A percentile compares a stretch with the other conserved stretches of the same genome.
phyloP scores from a whole-genome alignment of 2,113 vertebrate genomes.

The Puffinus mauretanicus region DNA sequence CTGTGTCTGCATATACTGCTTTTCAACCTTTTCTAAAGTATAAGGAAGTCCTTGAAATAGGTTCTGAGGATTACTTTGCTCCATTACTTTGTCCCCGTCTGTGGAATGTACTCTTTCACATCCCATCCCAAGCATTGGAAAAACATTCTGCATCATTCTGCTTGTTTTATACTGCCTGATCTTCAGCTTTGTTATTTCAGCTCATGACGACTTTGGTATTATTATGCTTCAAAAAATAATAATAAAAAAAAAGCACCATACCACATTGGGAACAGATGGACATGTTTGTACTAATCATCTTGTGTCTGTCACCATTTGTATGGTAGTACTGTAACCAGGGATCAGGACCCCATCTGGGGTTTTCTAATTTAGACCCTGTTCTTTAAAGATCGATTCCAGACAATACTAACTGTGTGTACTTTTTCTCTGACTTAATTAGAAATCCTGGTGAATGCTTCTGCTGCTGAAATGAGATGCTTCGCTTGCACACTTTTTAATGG shows the following conservation, averaged over 20 bases:
- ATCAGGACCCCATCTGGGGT: conserved; percentile 51
- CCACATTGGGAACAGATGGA: conserved; percentile 41
- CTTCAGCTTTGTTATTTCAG: not conserved
- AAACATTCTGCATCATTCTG: not conserved
- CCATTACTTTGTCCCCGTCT: not conserved
- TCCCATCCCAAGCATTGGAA: not conserved
- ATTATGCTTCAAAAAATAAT: not conserved
- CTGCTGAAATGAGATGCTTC: not conserved
- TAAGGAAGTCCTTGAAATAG: not conserved
- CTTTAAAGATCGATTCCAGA: not conserved
- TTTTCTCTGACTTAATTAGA: conserved; percentile 9
- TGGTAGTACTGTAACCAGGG: not conserved
- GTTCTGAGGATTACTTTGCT: not conserved
- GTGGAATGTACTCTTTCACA: not conserved
- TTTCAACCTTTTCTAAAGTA: not conserved
- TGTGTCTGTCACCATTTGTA: conserved; percentile 34
- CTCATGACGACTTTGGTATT: not conserved
- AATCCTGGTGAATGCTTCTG: not conserved
- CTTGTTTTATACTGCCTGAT: not conserved
- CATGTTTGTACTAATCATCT: conserved; percentile 31
- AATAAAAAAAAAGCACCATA: not conserved
- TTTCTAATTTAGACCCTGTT: conserved; percentile 20
- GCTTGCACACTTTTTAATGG: not conserved
- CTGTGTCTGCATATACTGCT: not conserved
- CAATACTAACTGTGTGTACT: not conserved